Percentiles rank a stretch among this genome's conserved stretches.
Conservation (phyloP, 2,888 invertebrate species). For the Leptogaster cylindrica region DNA sequence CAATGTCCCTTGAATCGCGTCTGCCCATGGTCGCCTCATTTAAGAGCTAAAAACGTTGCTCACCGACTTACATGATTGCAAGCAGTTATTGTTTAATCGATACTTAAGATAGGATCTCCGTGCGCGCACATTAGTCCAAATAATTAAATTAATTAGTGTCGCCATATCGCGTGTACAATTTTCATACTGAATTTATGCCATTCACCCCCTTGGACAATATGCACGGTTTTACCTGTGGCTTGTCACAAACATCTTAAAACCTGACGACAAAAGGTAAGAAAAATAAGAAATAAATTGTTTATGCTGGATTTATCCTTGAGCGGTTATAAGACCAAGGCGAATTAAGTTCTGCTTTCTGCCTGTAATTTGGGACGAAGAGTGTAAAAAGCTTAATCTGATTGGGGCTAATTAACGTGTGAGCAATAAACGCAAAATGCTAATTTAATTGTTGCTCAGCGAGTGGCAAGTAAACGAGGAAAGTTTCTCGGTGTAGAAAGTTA, state of each 20-base stretch:
- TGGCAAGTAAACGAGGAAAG: slow-evolving; percentile 6
- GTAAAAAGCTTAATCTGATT: slow-evolving; percentile 42
- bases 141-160: slow-evolving; percentile 53
- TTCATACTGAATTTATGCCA: slow-evolving; percentile 40
- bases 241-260: slow-evolving; percentile 14
- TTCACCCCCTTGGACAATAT: background rate
- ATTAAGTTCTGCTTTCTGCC: slow-evolving; percentile 24
- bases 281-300: no score
- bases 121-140: slow-evolving; percentile 50
- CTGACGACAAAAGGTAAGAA: slow-evolving; percentile 19
- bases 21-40: no score
- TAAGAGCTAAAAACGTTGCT: slow-evolving; percentile 1
- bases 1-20: background rate
- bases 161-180: slow-evolving; percentile 50
- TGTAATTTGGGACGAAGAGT: slow-evolving; percentile 31
- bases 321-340: slow-evolving; percentile 22
- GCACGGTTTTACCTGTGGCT: slow-evolving; percentile 16
- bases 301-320: slow-evolving; percentile 29
- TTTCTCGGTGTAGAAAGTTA: slow-evolving; percentile 21
- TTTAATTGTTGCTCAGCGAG: slow-evolving; percentile 41
- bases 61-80: slow-evolving; percentile 47
- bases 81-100: slow-evolving; percentile 51
- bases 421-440: slow-evolving; percentile 45
- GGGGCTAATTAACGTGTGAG: slow-evolving; percentile 42
- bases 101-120: slow-evolving; percentile 50